Conservation (phyloP, 2,113 vertebrate genomes). For the Eleginops maclovinus region DNA sequence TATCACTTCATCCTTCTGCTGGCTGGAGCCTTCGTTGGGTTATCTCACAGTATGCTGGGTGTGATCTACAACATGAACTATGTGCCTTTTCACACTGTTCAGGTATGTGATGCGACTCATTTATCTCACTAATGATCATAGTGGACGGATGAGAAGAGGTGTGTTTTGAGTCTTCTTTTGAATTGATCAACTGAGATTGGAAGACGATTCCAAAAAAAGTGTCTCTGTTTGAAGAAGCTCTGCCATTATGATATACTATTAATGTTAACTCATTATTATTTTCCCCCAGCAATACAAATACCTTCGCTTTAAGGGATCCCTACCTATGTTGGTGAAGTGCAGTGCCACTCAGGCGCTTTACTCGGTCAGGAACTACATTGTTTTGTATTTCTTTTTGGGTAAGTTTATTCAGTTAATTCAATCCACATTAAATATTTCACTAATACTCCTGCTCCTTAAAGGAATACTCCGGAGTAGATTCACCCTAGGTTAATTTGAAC, state of each 20-base stretch:
- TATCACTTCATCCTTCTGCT: slow-evolving; percentile 91
- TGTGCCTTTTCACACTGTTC: slow-evolving; percentile 91
- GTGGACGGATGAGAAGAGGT: no score
- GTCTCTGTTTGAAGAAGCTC: no score
- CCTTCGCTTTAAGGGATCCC: slow-evolving; percentile 89
- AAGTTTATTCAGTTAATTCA: slow-evolving; percentile 73
- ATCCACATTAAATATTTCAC: not conserved
- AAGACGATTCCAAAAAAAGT: no score
- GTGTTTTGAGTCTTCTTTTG: no score
- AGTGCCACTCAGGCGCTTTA: slow-evolving; percentile 91
- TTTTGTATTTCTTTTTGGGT: slow-evolving; percentile 94
- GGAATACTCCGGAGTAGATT: no score
- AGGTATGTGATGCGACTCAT: slow-evolving; percentile 81
- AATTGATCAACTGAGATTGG: no score
- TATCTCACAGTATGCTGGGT: slow-evolving; percentile 91
- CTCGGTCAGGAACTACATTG: slow-evolving; percentile 89
- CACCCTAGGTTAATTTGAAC: no score
- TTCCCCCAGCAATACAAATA: slow-evolving; percentile 92
- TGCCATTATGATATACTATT: no score
- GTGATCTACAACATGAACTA: slow-evolving; percentile 95
- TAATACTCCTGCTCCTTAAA: no score
- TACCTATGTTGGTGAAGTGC: slow-evolving; percentile 88
- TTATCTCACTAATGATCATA: not conserved
- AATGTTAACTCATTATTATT: slow-evolving; percentile 25
- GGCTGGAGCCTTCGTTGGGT: slow-evolving; percentile 93